Evolutionary conservation across 2,888 invertebrate species (phyloP).

Genomic region (Calameuta idolon): DNA sequence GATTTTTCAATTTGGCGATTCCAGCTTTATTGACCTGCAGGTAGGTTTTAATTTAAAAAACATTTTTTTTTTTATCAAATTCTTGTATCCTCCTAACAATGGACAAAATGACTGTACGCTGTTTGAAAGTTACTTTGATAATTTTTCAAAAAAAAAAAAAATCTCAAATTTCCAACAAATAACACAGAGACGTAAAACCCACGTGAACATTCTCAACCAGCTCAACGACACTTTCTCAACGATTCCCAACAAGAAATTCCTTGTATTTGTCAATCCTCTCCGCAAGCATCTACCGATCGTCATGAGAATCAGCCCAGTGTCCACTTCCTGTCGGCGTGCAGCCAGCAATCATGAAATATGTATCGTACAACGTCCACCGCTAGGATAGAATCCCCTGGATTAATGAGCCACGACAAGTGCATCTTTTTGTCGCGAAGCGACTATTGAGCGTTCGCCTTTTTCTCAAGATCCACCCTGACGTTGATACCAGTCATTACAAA

Average conservation of each 20-base stretch:
- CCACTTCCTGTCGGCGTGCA: conserved; percentile 39
- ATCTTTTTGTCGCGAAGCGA: conserved; percentile 34
- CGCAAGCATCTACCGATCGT: background rate
- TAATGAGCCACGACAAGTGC: conserved; percentile 50
- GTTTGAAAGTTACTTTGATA: background rate
- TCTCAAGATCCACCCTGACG: conserved; percentile 19
- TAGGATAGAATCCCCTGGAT: conserved; percentile 36
- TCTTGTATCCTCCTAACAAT: background rate
- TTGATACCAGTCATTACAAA: conserved; percentile 39
- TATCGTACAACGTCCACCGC: conserved; percentile 39
- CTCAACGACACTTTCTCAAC: background rate
- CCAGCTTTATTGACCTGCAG: background rate
- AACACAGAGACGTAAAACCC: background rate
- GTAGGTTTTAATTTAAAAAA: background rate
- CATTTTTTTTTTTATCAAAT: background rate
- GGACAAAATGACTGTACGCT: background rate
- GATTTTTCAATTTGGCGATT: too few species aligned
- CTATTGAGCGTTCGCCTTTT: conserved; percentile 33
- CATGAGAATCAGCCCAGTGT: background rate
- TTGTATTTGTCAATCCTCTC: conserved; percentile 3
- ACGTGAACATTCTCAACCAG: background rate
- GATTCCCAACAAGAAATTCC: background rate
- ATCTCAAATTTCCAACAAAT: background rate
- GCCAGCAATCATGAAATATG: conserved; percentile 55
- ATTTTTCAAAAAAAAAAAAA: background rate